Evolutionary conservation across 1,140 invertebrate species (phyloP).

Genomic region (Conus ventricosus): DNA sequence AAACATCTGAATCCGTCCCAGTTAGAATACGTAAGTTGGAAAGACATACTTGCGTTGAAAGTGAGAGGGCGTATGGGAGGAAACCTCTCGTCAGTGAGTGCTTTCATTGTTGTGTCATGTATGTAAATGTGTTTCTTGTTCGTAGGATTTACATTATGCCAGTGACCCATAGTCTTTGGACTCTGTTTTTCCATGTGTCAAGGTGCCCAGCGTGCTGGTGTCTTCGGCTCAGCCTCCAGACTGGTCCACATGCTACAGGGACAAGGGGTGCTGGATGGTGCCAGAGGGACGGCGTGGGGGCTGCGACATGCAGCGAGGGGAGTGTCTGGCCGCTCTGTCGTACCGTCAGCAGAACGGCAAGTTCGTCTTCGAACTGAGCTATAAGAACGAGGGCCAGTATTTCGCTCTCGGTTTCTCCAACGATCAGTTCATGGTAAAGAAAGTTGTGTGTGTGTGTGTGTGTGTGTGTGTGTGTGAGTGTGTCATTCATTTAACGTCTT

Average conservation of each 20-base stretch:
- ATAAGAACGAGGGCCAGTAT: constrained; percentile 31
- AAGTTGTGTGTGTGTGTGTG: no score
- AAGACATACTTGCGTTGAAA: no score
- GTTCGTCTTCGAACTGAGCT: constrained; percentile 44
- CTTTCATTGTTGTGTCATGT: no score
- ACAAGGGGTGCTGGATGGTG: constrained; percentile 47
- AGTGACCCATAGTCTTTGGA: not conserved
- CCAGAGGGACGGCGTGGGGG: not conserved
- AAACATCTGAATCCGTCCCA: no score
- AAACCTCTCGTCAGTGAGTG: no score
- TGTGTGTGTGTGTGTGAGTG: no score
- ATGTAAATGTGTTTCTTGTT: no score
- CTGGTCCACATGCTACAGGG: constrained; percentile 37
- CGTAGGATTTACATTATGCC: no score
- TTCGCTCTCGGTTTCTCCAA: constrained; percentile 86
- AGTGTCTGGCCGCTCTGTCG: constrained; percentile 34
- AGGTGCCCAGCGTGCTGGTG: not conserved
- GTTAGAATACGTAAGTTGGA: no score
- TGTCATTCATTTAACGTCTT: no score
- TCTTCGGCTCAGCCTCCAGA: not conserved
- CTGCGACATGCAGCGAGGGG: constrained; percentile 23
- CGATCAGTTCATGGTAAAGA: constrained; percentile 83
- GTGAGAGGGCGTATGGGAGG: no score
- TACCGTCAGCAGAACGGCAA: not conserved
- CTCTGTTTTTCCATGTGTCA: not conserved